A percentile compares a stretch with the other conserved stretches of the same genome.
Conservation (phyloP, 2,888 invertebrate species). For the Rotaria macrura region DNA sequence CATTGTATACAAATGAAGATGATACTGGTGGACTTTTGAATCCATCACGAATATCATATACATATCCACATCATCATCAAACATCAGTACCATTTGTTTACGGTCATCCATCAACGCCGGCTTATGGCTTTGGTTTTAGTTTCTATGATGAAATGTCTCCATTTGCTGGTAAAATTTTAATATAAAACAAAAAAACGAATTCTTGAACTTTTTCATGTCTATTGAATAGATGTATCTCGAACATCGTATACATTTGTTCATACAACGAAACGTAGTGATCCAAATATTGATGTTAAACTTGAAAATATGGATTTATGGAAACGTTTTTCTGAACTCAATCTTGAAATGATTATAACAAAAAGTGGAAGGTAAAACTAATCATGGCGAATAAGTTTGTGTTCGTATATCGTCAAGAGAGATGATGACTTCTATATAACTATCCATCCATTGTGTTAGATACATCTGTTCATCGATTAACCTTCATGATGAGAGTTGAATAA, state of each 20-base stretch:
- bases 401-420: no score
- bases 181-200: no score
- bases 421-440: no score
- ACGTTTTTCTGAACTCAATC: conserved; percentile 50
- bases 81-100: neutral
- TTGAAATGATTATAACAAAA: conserved; percentile 54
- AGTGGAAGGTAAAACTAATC: conserved; percentile 40
- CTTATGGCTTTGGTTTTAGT: conserved; percentile 13
- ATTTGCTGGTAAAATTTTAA: conserved; percentile 4
- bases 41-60: neutral
- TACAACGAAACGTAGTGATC: conserved; percentile 36
- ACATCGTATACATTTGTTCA: neutral
- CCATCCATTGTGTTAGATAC: no score
- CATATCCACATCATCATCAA: neutral
- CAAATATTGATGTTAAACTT: conserved; percentile 48
- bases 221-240: neutral
- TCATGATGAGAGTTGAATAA: no score
- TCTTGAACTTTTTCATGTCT: neutral
- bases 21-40: neutral
- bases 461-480: neutral
- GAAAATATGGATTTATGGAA: conserved; percentile 52
- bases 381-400: no score
- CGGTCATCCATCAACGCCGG: neutral
- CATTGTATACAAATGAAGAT: neutral
- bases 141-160: conserved; percentile 6